Conservation (phyloP, 2,888 invertebrate genomes). For the Torymus aiolomorphi region DNA sequence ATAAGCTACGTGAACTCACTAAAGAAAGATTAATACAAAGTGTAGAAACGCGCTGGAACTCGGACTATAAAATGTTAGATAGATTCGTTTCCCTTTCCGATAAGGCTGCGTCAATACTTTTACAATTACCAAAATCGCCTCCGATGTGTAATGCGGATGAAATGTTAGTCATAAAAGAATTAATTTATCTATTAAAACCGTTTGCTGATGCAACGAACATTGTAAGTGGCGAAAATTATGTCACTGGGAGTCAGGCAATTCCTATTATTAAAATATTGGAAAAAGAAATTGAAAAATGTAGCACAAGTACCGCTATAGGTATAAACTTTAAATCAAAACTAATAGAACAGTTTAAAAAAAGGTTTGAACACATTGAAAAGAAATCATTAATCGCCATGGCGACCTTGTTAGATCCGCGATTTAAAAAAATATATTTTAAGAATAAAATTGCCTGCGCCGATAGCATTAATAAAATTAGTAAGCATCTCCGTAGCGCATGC, state of each 20-base stretch:
- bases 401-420: too few relatives aligned
- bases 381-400: neutral
- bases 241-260: neutral
- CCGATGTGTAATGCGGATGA: neutral
- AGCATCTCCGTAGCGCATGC: neutral
- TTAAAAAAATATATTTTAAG: too few relatives aligned
- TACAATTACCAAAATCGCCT: slow-evolving; percentile 10
- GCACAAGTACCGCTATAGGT: neutral
- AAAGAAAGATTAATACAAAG: slow-evolving; percentile 8
- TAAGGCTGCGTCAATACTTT: neutral
- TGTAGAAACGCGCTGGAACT: slow-evolving; percentile 4
- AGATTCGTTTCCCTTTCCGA: neutral
- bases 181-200: neutral
- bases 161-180: neutral
- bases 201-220: slow-evolving; percentile 4
- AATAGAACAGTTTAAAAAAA: neutral
- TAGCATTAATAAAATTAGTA: neutral
- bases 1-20: neutral
- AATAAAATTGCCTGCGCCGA: neutral
- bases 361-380: slow-evolving; percentile 3
- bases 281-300: neutral
- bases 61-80: neutral
- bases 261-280: neutral
- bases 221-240: neutral
- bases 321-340: neutral